Evolutionary conservation across 2,113 vertebrate species (phyloP), one percentile per base, ranked within the genome.

Genomic region (Sinocyclocheilus anshuiensis): DNA sequence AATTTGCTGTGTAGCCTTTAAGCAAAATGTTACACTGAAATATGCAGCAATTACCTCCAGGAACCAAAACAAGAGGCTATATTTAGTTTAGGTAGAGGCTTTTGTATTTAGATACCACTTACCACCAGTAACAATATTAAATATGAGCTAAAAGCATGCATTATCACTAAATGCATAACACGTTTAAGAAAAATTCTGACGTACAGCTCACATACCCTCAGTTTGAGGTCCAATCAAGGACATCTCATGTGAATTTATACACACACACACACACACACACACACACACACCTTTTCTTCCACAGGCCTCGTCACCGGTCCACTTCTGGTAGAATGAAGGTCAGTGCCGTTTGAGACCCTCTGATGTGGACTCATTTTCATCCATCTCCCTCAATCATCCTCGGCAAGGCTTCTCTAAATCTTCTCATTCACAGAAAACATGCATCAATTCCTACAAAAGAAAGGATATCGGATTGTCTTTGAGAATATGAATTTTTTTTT

Each of bases 291-390:
- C 80, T 82, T 69, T 53, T 50, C 26, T 2, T 83, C 67, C 18
- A 10, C 48, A 83, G 81, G 48, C 50, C 29, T 72, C 11, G 50
- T 72, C 24, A 36, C 11, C 11, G 26, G 6, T 72, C 29, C 81
- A 29, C 48, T 45, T 69, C 65, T 83, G 67, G 45, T 55, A 69
- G 24, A 33, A 36, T 71, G 45, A 83, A 71, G 45, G 48, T 72
- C 69, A 84, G 22, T 24, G 50, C 20, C 0, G 29, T 84, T 74
- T 57, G 33, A 59, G 20, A 39, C 29, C 11, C 20, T 42, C 33
- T 9, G 50, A 50, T 59, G 67, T 16, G 81, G 81, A 83, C 81
- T 84, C 82, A 84, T 84, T 84, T 74, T 59, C 6, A 74, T 74
- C 81, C 81, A 74, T 83, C 67, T 83, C 33, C 50, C 26, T 18